Percentiles rank a stretch among this genome's conserved stretches.
These are phyloP conservation scores for Microtus pennsylvanicus DNA, from an alignment of 2,113 vertebrate species.

Conservation along the genomic window DNA sequence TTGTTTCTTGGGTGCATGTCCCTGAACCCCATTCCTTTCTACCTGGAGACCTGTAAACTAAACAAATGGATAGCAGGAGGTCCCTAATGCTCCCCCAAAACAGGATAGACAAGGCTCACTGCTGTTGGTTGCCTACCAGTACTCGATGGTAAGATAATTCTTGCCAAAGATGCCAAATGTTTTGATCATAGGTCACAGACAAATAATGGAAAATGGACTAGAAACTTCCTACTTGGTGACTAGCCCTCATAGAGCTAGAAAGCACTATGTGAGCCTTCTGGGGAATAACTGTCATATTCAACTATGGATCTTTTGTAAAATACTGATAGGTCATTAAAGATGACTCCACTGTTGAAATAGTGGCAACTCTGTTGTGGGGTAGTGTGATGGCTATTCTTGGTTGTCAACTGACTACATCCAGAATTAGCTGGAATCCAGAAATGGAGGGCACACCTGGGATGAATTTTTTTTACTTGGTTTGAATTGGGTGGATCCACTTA, in stretches of 20 bases:
- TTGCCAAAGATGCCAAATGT: not conserved
- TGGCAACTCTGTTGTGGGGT: not conserved
- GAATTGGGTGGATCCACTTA: not conserved
- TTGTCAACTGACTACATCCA: not conserved
- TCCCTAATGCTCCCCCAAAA: not conserved
- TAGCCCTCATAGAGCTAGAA: not conserved
- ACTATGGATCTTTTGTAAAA: not conserved
- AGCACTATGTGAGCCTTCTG: not conserved
- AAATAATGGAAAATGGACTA: not conserved
- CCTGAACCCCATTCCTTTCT: not conserved
- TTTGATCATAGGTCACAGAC: not conserved
- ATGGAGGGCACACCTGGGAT: not conserved
- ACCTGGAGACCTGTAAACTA: not conserved
- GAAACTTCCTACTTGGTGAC: not conserved
- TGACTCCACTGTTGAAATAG: not conserved
- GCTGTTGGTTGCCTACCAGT: not conserved
- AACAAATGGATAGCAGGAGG: not conserved
- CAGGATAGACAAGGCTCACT: not conserved
- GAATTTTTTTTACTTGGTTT: not conserved
- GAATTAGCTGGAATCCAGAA: not conserved
- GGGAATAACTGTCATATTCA: not conserved
- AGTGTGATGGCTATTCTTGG: not conserved
- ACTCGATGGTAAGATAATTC: no score
- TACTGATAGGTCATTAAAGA: not conserved
- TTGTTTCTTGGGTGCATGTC: not conserved